These are phyloP conservation scores for Meloidogyne floridensis DNA, from an alignment of 1,140 invertebrate species.

Conservation along the genomic window DNA sequence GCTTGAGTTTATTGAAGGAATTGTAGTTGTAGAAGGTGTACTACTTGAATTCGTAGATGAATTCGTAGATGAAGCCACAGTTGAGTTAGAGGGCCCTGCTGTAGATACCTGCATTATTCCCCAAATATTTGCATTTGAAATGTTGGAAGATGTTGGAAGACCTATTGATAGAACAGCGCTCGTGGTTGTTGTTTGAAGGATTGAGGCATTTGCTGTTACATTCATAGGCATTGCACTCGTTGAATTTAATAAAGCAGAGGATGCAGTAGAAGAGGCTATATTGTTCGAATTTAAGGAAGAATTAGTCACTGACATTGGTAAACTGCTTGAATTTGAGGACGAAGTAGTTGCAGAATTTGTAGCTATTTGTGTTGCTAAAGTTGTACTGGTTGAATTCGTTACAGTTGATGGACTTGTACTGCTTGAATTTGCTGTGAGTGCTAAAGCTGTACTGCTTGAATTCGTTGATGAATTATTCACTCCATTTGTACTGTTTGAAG, in stretches of 20 bases:
- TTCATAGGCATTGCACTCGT: background rate
- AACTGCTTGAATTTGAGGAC: constrained; percentile 4
- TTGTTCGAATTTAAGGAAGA: constrained; percentile 6
- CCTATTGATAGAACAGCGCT: background rate
- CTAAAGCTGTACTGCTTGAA: background rate
- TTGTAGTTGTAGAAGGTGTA: background rate
- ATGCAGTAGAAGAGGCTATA: background rate
- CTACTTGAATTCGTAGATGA: too few species aligned
- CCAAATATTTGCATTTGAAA: background rate
- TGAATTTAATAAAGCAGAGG: background rate
- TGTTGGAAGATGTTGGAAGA: too few species aligned
- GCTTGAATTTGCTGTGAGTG: too few species aligned
- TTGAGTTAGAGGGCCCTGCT: background rate
- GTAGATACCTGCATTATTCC: background rate
- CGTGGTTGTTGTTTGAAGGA: background rate
- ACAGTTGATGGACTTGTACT: too few species aligned
- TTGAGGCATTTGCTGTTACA: background rate
- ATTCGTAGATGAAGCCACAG: background rate
- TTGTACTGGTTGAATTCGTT: constrained; percentile 2
- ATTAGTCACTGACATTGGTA: background rate
- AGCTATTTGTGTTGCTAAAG: background rate
- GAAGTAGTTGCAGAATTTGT: background rate
- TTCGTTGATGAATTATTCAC: background rate
- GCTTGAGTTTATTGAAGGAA: background rate
- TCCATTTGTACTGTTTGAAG: background rate